Conservation (phyloP, 2,797 vertebrate genomes). For the Enoplosus armatus region DNA sequence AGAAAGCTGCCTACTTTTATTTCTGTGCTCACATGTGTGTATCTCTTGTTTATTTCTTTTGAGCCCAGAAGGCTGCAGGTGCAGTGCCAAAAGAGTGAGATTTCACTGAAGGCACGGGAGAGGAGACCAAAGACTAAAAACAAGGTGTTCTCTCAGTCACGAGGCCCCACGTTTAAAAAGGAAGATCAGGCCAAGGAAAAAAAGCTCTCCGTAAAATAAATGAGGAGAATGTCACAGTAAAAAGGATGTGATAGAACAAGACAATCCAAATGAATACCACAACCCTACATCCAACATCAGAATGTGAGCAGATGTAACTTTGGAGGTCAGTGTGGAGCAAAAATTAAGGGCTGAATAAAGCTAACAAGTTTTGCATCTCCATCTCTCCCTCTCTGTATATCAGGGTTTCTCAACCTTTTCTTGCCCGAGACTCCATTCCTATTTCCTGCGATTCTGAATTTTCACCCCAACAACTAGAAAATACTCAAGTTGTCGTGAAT, state of each 20-base stretch:
- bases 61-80: constrained; percentile 69
- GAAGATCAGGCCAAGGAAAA: constrained; percentile 39
- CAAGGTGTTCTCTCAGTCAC: constrained; percentile 42
- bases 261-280: constrained; percentile 10
- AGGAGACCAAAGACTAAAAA: constrained; percentile 66
- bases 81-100: constrained; percentile 67
- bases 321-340: constrained; percentile 49
- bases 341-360: constrained; percentile 29
- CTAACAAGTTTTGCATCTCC: not conserved
- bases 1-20: constrained; percentile 66
- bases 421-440: not conserved
- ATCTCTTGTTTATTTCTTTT: constrained; percentile 64
- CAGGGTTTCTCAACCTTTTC: constrained; percentile 30
- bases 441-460: not conserved
- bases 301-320: constrained; percentile 40
- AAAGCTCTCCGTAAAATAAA: constrained; percentile 16
- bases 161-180: constrained; percentile 41
- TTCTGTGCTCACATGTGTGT: constrained; percentile 54
- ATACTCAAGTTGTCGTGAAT: not conserved
- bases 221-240: not conserved
- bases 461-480: not conserved
- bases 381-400: not conserved
- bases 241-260: constrained; percentile 15
- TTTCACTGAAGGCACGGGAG: constrained; percentile 84
- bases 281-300: constrained; percentile 10